phyloP scores from a whole-genome alignment of 2,888 invertebrate species.

The Cordilura impudica region DNA sequence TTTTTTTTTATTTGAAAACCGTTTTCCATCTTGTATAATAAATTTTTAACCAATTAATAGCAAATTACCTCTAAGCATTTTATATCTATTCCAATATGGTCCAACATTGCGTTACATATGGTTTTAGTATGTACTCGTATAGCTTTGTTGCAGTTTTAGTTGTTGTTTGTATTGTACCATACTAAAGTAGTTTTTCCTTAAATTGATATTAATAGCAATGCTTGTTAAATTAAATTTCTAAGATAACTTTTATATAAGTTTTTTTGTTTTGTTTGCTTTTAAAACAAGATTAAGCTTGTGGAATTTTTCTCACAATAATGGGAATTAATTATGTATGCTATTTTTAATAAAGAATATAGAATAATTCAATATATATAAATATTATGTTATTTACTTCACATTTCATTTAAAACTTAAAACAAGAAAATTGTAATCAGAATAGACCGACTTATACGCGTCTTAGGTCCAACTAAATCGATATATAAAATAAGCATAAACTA shows the following conservation, averaged over 20 bases:
- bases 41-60: conserved; percentile 73
- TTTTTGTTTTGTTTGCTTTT: conserved; percentile 24
- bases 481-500: too few relatives aligned
- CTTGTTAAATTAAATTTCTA: conserved; percentile 63
- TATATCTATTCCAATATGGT: conserved; percentile 31
- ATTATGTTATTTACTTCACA: too few relatives aligned
- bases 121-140: conserved; percentile 11
- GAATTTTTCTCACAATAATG: conserved; percentile 59
- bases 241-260: conserved; percentile 58
- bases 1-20: conserved; percentile 26
- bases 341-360: conserved; percentile 36
- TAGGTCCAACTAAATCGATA: too few relatives aligned
- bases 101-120: conserved; percentile 33
- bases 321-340: conserved; percentile 43
- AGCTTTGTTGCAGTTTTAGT: conserved; percentile 15
- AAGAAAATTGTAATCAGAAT: too few relatives aligned
- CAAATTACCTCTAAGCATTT: conserved; percentile 70
- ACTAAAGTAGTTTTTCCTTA: conserved; percentile 38
- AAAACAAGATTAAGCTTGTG: neutral
- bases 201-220: conserved; percentile 64
- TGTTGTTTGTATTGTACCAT: conserved; percentile 20
- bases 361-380: too few relatives aligned
- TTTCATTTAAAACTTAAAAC: too few relatives aligned
- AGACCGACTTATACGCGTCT: too few relatives aligned
- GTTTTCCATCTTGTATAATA: conserved; percentile 62